Base-by-base conservation (phyloP, 2,888 invertebrate genomes). In the Lepas anatifera region DNA sequence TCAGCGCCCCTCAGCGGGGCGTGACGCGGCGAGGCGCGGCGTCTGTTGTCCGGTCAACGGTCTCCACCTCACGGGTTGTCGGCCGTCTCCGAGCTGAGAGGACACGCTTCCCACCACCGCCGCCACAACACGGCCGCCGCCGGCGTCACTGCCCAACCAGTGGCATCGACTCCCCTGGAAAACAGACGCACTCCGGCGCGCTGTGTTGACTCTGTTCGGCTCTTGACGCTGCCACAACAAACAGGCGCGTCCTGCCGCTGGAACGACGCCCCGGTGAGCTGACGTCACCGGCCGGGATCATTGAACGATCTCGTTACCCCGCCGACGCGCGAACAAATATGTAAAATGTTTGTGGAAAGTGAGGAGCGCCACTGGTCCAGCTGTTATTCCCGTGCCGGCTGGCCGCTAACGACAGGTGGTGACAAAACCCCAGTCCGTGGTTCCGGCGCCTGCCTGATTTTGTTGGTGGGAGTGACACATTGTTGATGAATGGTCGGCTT, bases 271-370 rank as follows among this genome's bases (percentile, higher is more conserved):
- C 50, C 4, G 48, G 11, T 13, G 41, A 41, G 32, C 29, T 7
- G 18, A 7, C 58, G 16, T 6, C 32, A 22, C 32, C 32, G 58
- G 0, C 13, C 50, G 29, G 58, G 32, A 58, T 58, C 58, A 27
- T 6, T 58, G 58, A 32, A 16, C 58, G 29, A 58, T 58, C 58
- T 58, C 32, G 32, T 58, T 52, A 16, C 22, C 32, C n/a, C 29
- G 32, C 4, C 11, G 16, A 7, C 27, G 11, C 52, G 18, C 58
- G 58, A 58, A 32, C 32, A 58, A 58, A 58, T 32, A 58, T 58
- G 32, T 32, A 58, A 58, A 32, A 58, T 58, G 58, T 58, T 58
- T 58, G 58, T 58, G 32, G 58, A 58, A 58, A 58, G 58, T 13
- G 18, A 32, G 32, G 18, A 16, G n/a, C n/a, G n/a, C n/a, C n/a